Evolutionary conservation across 2,113 vertebrate species (phyloP).

Genomic region (Coptodon bakossiorum): DNA sequence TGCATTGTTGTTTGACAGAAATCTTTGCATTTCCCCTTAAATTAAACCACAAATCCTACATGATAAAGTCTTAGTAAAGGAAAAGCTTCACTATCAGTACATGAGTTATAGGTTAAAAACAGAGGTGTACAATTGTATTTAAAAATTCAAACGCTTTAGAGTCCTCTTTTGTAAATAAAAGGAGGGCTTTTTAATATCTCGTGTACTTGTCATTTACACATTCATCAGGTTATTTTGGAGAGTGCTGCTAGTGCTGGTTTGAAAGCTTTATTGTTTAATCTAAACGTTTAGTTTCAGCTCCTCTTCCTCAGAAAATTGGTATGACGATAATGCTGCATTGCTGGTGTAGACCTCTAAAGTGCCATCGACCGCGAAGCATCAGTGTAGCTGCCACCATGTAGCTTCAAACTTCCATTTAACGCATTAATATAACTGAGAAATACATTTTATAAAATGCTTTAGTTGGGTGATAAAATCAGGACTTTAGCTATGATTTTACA

Average conservation of each 20-base stretch:
- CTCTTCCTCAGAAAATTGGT: background rate
- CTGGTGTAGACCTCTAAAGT: background rate
- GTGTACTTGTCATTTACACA: background rate
- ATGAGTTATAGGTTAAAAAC: background rate
- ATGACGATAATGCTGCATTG: background rate
- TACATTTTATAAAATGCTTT: rapidly evolving
- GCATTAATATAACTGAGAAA: background rate
- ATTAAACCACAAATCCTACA: background rate
- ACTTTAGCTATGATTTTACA: background rate
- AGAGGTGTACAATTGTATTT: background rate
- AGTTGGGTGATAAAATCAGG: background rate
- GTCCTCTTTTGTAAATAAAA: background rate
- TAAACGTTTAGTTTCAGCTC: background rate
- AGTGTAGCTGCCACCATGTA: background rate
- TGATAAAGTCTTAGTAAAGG: background rate
- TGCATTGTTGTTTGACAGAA: background rate
- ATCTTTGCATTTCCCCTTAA: background rate
- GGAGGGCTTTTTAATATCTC: background rate
- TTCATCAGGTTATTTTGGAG: background rate
- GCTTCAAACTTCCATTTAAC: background rate
- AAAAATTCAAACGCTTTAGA: background rate
- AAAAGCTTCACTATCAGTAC: background rate
- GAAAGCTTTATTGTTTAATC: background rate
- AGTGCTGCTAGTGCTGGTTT: background rate
- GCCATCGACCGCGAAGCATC: rapidly evolving